phyloP scores from a whole-genome alignment of 2,113 vertebrate genomes.

The Toxotes chatareus region DNA sequence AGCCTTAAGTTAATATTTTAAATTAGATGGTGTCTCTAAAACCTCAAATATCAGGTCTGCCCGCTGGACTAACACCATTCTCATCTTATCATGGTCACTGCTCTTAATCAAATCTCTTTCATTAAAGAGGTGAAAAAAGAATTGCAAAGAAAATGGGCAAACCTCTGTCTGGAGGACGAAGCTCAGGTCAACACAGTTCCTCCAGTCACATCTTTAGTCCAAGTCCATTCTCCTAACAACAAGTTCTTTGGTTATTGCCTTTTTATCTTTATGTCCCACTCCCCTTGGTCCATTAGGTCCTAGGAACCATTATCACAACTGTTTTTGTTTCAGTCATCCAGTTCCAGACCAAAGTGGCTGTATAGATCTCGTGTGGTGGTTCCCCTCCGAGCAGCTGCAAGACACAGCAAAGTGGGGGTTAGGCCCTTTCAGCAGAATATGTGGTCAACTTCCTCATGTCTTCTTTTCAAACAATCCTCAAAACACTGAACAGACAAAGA shows the following conservation, averaged over 20 bases:
- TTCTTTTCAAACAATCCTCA: slow-evolving; percentile 62
- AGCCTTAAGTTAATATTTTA: slow-evolving; percentile 4
- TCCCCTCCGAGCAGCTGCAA: slow-evolving; percentile 89
- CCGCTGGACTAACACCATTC: background rate
- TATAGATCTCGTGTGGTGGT: slow-evolving; percentile 94
- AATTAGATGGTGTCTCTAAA: slow-evolving; percentile 1
- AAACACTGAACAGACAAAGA: slow-evolving; percentile 55
- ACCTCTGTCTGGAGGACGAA: background rate
- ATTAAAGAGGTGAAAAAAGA: background rate
- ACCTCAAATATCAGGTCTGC: slow-evolving; percentile 14
- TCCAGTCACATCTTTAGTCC: background rate
- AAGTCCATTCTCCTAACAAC: background rate
- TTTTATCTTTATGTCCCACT: background rate
- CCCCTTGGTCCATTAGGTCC: background rate
- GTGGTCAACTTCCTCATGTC: slow-evolving; percentile 47
- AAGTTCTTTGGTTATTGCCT: background rate
- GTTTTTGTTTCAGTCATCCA: slow-evolving; percentile 86
- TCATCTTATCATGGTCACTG: background rate
- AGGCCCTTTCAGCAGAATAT: slow-evolving; percentile 36
- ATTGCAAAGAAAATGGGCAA: background rate
- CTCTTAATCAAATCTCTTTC: background rate
- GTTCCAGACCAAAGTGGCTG: slow-evolving; percentile 89
- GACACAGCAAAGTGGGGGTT: slow-evolving; percentile 45
- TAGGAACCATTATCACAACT: slow-evolving; percentile 2
- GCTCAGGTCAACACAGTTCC: background rate